Evolutionary conservation across 2,113 vertebrate genomes (phyloP), one percentile per base, ranked within the genome.

Genomic region (Pogonocichla stellata): DNA sequence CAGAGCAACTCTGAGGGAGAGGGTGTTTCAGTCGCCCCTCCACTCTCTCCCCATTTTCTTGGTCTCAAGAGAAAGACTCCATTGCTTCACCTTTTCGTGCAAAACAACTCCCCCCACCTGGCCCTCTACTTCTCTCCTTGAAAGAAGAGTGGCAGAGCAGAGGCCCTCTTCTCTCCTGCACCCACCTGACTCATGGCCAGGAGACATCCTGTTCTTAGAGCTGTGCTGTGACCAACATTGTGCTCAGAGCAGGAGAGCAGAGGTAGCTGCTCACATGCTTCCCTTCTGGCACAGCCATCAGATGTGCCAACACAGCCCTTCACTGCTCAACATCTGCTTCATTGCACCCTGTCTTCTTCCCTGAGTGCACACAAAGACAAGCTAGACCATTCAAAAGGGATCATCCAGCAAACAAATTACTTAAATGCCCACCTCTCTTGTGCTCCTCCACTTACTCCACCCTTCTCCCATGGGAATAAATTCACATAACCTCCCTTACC

Each of bases 101-200:
- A 72, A 51, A 78, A 43, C n/a, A 72, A 43, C 31, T 66, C 8
- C 7, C 10, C 12, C 9, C 5, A 33, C 3, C 23, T 0, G 0
- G 11, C 72, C 54, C 22, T 87, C 65, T 42, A 31, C n/a, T 74
- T 23, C 67, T 42, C n/a, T 53, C 31, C 56, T 82, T 53, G 40
- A 42, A 18, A 51, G 78, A n/a, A 24, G 61, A 19, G 17, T 4
- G 8, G 36, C 23, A 82, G 53, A 81, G 51, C 34, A 69, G 34
- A 78, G 34, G 43, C 5, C 2, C 4, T 38, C 51, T 66, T 66
- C 64, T 62, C 22, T 60, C 14, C 5, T 36, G 31, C 38, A 73
- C 26, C 14, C n/a, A 48, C 16, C 33, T 34, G 58, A 25, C 43
- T 80, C 40, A 45, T 1, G 0, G 0, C 15, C 75, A 61, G n/a